Percentiles rank a stretch among this genome's conserved stretches.
Evolutionary conservation across 2,113 vertebrate species (phyloP).

Genomic region (Garra rufa): DNA sequence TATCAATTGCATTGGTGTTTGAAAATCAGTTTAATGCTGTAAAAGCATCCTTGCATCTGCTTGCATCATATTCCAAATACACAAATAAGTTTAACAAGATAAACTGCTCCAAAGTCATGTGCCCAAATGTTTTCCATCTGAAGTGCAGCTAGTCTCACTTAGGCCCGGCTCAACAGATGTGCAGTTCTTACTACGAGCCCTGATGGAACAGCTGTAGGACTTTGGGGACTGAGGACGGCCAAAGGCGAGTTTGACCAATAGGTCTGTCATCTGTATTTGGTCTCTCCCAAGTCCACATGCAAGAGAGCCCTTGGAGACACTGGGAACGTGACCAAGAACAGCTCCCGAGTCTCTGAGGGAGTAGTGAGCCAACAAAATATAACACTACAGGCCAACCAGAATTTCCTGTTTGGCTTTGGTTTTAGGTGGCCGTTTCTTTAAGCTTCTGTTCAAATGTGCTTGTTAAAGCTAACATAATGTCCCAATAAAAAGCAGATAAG

Average conservation of each 20-base stretch:
- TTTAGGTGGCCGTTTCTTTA: neutral
- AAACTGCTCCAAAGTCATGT: neutral
- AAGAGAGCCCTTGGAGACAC: conserved; percentile 29
- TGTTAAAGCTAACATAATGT: neutral
- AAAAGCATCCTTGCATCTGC: neutral
- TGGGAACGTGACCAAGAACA: conserved; percentile 45
- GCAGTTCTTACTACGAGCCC: neutral
- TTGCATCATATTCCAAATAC: conserved; percentile 15
- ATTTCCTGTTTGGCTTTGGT: conserved; percentile 29
- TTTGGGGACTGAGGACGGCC: conserved; percentile 21
- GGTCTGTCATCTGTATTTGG: conserved; percentile 29
- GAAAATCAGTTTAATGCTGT: neutral
- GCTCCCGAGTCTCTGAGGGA: conserved; percentile 25
- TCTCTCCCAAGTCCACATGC: conserved; percentile 33
- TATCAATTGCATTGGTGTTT: neutral
- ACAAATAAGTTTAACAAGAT: conserved; percentile 8
- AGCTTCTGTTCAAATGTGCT: neutral
- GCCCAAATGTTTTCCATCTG: neutral
- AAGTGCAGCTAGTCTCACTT: neutral
- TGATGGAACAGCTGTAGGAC: conserved; percentile 16
- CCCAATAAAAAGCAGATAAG: neutral
- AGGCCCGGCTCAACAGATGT: conserved; percentile 22
- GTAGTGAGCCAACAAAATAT: conserved; percentile 11
- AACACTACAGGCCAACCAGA: conserved; percentile 11
- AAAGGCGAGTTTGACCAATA: conserved; percentile 23